A percentile compares a stretch with the other conserved stretches of the same genome.
phyloP scores from a whole-genome alignment of 2,888 invertebrate genomes.

The Xestia xanthographa region DNA sequence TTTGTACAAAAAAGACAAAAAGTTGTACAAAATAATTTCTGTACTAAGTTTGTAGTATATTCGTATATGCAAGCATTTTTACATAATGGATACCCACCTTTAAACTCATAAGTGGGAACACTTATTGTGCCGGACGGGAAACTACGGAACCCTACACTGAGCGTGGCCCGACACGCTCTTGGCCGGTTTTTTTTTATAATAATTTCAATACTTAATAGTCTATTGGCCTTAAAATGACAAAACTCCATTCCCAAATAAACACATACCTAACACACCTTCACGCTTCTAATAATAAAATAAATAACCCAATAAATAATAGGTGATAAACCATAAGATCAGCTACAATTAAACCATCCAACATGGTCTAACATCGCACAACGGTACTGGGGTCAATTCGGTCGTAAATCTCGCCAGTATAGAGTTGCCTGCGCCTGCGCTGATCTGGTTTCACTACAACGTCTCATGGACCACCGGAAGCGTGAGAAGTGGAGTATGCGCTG shows the following conservation, averaged over 20 bases:
- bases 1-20: no score
- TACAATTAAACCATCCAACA: constrained; percentile 53
- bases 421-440: constrained; percentile 67
- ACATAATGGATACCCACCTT: no score
- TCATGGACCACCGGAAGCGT: constrained; percentile 75
- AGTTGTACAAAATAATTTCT: no score
- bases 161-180: no score
- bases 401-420: constrained; percentile 73
- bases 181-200: no score
- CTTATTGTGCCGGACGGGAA: no score
- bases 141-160: no score
- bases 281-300: constrained; percentile 3
- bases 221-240: neutral
- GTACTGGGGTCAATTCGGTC: constrained; percentile 60
- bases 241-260: neutral
- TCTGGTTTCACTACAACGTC: constrained; percentile 64
- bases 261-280: neutral
- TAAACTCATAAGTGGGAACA: no score
- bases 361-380: constrained; percentile 46
- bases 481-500: constrained; percentile 60
- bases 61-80: no score
- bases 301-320: constrained; percentile 29
- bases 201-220: neutral
- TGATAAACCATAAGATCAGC: constrained; percentile 46
- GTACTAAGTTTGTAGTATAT: no score